phyloP scores from a whole-genome alignment of 1,140 invertebrate genomes.

The Lineus longissimus region DNA sequence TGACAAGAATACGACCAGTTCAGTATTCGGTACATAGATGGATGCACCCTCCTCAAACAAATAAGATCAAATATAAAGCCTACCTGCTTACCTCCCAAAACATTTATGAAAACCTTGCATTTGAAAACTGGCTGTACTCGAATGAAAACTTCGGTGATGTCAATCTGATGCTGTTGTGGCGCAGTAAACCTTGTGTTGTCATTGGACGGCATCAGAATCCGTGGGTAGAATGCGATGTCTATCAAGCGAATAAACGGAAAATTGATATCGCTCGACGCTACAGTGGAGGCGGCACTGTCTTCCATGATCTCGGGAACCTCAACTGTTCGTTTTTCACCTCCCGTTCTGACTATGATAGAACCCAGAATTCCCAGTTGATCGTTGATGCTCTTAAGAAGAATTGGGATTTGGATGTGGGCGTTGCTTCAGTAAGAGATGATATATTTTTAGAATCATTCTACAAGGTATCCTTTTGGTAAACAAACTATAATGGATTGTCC shows the following conservation, averaged over 20 bases:
- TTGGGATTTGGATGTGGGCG: slow-evolving; percentile 70
- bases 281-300: slow-evolving; percentile 95
- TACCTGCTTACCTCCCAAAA: slow-evolving; percentile 78
- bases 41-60: background rate
- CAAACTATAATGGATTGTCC: background rate
- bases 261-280: slow-evolving; percentile 78
- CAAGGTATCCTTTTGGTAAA: slow-evolving; percentile 71
- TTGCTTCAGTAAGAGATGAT: slow-evolving; percentile 73
- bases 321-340: slow-evolving; percentile 88
- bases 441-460: slow-evolving; percentile 73
- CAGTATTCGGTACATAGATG: too few relatives aligned
- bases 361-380: slow-evolving; percentile 80
- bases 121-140: slow-evolving; percentile 91
- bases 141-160: slow-evolving; percentile 73
- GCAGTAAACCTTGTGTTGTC: slow-evolving; percentile 88
- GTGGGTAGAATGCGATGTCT: slow-evolving; percentile 82
- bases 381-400: slow-evolving; percentile 71
- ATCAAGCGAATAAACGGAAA: slow-evolving; percentile 54
- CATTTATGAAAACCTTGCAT: slow-evolving; percentile 84
- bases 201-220: slow-evolving; percentile 96
- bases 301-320: slow-evolving; percentile 89
- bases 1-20: too few relatives aligned
- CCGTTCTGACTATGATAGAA: slow-evolving; percentile 72
- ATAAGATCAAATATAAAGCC: slow-evolving; percentile 17
- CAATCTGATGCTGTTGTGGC: slow-evolving; percentile 83